Evolutionary conservation across 2,113 vertebrate species (phyloP).

Genomic region (Tympanuchus pallidicinctus): DNA sequence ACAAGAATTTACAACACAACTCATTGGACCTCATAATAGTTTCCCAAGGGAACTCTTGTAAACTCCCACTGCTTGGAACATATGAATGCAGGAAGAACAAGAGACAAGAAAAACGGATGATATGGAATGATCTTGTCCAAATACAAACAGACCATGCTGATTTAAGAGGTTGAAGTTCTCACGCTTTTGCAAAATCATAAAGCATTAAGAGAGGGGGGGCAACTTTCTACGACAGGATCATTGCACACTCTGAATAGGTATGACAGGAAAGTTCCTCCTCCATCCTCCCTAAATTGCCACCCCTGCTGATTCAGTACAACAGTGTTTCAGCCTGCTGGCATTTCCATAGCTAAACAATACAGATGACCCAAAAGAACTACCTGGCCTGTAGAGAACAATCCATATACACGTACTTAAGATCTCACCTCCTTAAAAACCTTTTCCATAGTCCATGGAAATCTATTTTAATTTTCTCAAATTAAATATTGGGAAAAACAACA

Average conservation of each 20-base stretch:
- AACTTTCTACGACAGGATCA: neutral
- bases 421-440: fast-evolving
- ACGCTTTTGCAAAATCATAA: neutral
- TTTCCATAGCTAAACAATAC: neutral
- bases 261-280: neutral
- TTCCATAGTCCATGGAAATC: neutral
- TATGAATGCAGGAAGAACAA: neutral
- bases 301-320: neutral
- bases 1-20: slow-evolving; percentile 4
- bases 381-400: neutral
- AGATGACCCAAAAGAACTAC: neutral
- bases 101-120: neutral
- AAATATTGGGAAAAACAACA: neutral
- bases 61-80: slow-evolving; percentile 12
- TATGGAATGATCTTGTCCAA: neutral
- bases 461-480: neutral
- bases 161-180: neutral
- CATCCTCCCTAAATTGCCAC: neutral
- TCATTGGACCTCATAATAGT: neutral
- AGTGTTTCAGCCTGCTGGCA: neutral
- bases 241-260: neutral
- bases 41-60: slow-evolving; percentile 39
- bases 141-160: neutral
- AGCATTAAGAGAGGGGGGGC: neutral
- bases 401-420: neutral